Base-by-base conservation (phyloP, 2,113 vertebrate genomes). In the Podarcis raffonei region DNA sequence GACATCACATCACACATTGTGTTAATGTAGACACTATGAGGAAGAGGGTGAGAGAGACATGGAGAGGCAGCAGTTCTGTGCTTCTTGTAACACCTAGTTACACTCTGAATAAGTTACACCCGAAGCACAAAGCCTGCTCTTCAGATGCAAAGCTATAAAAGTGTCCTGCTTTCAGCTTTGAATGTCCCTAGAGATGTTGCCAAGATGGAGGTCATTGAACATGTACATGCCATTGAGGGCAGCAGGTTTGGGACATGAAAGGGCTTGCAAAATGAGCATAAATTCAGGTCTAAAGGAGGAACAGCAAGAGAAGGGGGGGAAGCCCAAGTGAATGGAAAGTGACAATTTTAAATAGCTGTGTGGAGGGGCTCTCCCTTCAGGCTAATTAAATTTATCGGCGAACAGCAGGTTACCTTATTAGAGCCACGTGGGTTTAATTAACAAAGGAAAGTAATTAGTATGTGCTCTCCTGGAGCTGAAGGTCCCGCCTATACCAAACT, bases 381-480 rank as follows among this genome's bases (percentile, higher is more conserved):
- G 94, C 96, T 97, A 96, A 97, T 96, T 96, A 97, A 97, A 97
- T 96, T 97, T 97, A 97, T 97, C 93, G 92, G 94, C 93, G 95
- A 97, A 96, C 96, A 97, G 96, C 97, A 97, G 97, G 97, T 96
- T 96, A 96, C 96, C 95, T 97, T 95, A 97, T 97, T 97, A 97
- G 96, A 94, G 95, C 95, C 94, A 93, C 93, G 94, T 96, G 97
- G 95, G 95, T 95, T 95, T 96, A 95, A 96, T 96, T 96, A 96
- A 95, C 94, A 95, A 96, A 95, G 93, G 95, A 92, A 95, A 94
- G 96, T 97, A 97, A 97, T 97, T 97, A 97, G 94, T 92, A 93
- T 90, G 85, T 83, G 83, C n/a, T 5, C 81, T 94, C 81, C 90
- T 80, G 0, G 89, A 95, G 93, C 91, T 92, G 91, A 91, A 90